A percentile compares a stretch with the other conserved stretches of the same genome.
phyloP scores from a whole-genome alignment of 2,113 vertebrate species.

The Riparia riparia region DNA sequence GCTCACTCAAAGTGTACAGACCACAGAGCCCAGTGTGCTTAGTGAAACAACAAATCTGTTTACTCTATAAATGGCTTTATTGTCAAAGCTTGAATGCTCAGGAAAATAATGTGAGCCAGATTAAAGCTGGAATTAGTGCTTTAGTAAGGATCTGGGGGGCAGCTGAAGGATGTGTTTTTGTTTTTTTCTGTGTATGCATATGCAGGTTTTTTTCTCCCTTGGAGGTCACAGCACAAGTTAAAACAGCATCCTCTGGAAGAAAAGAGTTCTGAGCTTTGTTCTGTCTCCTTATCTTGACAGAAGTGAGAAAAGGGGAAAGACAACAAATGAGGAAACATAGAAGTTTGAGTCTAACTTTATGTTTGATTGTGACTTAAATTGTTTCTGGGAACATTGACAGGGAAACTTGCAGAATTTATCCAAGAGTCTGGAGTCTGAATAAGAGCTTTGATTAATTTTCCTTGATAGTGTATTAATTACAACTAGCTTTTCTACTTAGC shows the following conservation, averaged over 20 bases:
- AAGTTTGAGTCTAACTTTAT: not conserved
- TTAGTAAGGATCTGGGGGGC: not conserved
- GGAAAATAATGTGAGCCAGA: slow-evolving; percentile 27
- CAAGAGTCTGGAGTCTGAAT: not conserved
- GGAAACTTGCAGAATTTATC: not conserved
- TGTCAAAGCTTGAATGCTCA: slow-evolving; percentile 21
- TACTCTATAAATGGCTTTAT: slow-evolving; percentile 23
- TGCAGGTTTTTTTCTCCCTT: not conserved
- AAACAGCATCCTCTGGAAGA: not conserved
- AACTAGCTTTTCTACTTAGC: not conserved
- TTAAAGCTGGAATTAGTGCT: slow-evolving; percentile 45
- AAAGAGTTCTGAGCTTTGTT: not conserved
- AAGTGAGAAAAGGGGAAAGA: not conserved
- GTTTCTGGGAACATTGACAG: not conserved
- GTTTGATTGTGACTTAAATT: not conserved
- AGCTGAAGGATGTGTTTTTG: not conserved
- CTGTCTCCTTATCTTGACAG: not conserved
- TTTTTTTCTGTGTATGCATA: not conserved
- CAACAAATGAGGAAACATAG: not conserved
- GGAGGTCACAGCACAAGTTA: not conserved
- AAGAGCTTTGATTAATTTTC: not conserved
- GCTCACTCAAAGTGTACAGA: not conserved
- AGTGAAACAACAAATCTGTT: slow-evolving; percentile 32
- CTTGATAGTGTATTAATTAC: not conserved
- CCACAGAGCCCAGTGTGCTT: not conserved